Evolutionary conservation across 2,113 vertebrate species (phyloP).

Genomic region (Perca fluviatilis): DNA sequence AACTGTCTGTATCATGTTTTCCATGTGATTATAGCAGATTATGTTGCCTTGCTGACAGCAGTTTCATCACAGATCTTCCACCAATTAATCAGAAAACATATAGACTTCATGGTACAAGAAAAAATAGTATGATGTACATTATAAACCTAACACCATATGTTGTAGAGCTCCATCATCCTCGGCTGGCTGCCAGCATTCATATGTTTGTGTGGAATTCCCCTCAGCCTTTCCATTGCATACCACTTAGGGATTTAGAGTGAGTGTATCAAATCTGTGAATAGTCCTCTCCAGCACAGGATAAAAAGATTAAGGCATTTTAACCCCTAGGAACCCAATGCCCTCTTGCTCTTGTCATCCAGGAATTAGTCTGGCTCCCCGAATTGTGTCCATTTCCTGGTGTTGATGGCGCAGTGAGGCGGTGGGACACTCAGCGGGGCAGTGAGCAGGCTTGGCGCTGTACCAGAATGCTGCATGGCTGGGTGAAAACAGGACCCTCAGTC

Average conservation of each 20-base stretch:
- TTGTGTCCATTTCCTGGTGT: constrained; percentile 59
- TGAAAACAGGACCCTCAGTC: constrained; percentile 61
- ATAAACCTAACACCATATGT: constrained; percentile 19
- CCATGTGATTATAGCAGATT: constrained; percentile 19
- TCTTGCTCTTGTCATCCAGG: constrained; percentile 67
- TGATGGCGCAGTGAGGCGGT: constrained; percentile 48
- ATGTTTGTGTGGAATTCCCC: constrained; percentile 57
- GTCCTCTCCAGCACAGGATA: constrained; percentile 76
- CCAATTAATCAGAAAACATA: constrained; percentile 1
- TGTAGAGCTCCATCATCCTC: constrained; percentile 26
- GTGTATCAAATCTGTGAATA: constrained; percentile 82
- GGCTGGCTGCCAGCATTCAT: constrained; percentile 56
- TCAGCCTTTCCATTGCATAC: constrained; percentile 50
- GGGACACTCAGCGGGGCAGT: constrained; percentile 49
- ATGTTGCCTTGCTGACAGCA: constrained; percentile 10
- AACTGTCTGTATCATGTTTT: constrained; percentile 7
- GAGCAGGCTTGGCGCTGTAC: constrained; percentile 55
- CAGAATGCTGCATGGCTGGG: constrained; percentile 46
- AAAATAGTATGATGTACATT: constrained; percentile 13
- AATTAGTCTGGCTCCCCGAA: constrained; percentile 70
- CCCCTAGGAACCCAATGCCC: constrained; percentile 66
- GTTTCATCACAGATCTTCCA: background rate
- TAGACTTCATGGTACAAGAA: background rate
- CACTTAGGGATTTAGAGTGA: constrained; percentile 80
- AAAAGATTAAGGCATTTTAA: constrained; percentile 85